Percentiles rank a stretch among this genome's conserved stretches.
phyloP scores from a whole-genome alignment of 2,797 vertebrate species.

The Linurgus olivaceus region DNA sequence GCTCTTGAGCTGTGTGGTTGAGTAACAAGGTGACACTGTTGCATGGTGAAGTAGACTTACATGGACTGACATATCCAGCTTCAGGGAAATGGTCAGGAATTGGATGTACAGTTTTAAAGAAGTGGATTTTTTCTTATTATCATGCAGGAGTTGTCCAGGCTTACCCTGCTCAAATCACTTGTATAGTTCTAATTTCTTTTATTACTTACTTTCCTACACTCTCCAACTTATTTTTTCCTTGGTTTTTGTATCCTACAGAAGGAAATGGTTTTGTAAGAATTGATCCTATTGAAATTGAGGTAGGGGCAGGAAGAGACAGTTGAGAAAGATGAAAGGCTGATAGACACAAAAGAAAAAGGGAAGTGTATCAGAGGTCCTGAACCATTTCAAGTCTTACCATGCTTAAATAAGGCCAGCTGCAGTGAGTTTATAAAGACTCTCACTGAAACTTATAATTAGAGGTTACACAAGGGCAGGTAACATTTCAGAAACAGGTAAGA shows the following conservation, averaged over 20 bases:
- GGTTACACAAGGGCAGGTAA: constrained; percentile 49
- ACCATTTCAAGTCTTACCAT: neutral
- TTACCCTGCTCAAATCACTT: neutral
- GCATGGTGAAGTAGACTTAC: neutral
- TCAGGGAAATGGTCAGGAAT: neutral
- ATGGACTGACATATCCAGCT: neutral
- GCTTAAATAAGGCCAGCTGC: neutral
- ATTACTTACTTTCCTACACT: neutral
- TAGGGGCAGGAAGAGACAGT: neutral
- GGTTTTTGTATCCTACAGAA: neutral
- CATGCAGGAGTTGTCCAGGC: neutral
- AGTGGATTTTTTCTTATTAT: neutral
- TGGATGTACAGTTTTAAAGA: neutral
- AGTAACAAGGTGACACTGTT: neutral
- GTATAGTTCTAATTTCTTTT: neutral
- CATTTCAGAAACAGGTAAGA: constrained; percentile 48
- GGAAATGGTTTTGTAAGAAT: neutral
- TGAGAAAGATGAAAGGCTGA: neutral
- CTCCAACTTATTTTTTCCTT: neutral
- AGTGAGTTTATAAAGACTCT: constrained; percentile 18
- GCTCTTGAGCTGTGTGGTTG: neutral
- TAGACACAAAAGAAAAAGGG: neutral
- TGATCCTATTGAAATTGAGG: neutral
- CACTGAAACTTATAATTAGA: constrained; percentile 52
- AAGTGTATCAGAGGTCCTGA: neutral